phyloP scores from a whole-genome alignment of 2,888 invertebrate species.

The Polia nebulosa region DNA sequence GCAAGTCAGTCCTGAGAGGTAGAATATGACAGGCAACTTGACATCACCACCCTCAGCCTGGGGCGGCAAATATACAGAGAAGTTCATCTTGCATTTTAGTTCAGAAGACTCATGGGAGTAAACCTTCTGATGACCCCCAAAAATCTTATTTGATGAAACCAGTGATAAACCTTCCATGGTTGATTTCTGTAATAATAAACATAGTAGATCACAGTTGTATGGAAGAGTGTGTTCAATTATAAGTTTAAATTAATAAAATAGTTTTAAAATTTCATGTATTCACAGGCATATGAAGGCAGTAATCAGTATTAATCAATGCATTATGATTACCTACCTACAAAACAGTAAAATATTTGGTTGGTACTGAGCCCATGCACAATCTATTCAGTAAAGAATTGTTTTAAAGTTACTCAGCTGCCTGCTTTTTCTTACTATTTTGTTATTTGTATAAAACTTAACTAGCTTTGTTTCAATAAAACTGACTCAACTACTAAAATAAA shows the following conservation, averaged over 20 bases:
- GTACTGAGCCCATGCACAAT: background rate
- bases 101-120: conserved; percentile 95
- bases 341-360: background rate
- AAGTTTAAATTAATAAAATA: background rate
- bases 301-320: too few relatives aligned
- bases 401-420: background rate
- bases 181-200: conserved; percentile 65
- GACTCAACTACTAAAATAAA: background rate
- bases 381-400: background rate
- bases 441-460: background rate
- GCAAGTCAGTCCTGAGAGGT: conserved; percentile 97
- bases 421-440: background rate
- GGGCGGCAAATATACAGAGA: conserved; percentile 97
- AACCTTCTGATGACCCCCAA: conserved; percentile 96
- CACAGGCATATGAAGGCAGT: too few relatives aligned
- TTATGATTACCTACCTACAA: too few relatives aligned
- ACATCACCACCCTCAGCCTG: conserved; percentile 92
- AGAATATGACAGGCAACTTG: conserved; percentile 96
- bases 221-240: too few relatives aligned
- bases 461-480: background rate
- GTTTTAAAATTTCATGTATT: too few relatives aligned
- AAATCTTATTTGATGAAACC: conserved; percentile 93
- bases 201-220: background rate
- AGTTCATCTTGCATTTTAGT: conserved; percentile 97
- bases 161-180: conserved; percentile 90